Percentiles rank a stretch among this genome's conserved stretches.
Evolutionary conservation across 2,113 vertebrate genomes (phyloP).

Genomic region (Corvus moneduloides): DNA sequence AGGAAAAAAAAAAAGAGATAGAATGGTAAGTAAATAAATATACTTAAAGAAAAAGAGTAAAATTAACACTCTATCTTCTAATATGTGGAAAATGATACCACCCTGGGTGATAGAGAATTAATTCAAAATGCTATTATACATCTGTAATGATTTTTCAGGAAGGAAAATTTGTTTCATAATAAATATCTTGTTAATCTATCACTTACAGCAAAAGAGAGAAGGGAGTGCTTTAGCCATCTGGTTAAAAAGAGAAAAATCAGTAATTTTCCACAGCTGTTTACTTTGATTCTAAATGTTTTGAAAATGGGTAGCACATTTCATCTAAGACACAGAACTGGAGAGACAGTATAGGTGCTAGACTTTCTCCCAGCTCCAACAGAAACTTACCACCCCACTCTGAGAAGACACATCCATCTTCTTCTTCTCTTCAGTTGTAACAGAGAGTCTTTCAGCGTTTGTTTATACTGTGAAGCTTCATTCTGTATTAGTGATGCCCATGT

Average conservation of each 20-base stretch:
- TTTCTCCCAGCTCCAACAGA: not conserved
- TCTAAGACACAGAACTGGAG: not conserved
- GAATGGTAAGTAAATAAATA: not conserved
- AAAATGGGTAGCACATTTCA: not conserved
- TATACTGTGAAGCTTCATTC: not conserved
- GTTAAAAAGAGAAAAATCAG: not conserved
- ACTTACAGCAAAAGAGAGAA: not conserved
- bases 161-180: constrained; percentile 20
- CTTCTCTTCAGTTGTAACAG: not conserved
- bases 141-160: not conserved
- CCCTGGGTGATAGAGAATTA: not conserved
- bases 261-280: constrained; percentile 13
- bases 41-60: not conserved
- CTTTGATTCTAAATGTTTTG: not conserved
- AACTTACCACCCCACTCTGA: not conserved
- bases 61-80: not conserved
- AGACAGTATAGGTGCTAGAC: not conserved
- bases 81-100: not conserved
- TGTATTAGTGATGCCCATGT: not conserved
- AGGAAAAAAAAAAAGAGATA: not conserved
- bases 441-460: not conserved
- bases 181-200: not conserved
- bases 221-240: not conserved
- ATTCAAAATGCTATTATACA: not conserved
- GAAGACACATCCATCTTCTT: not conserved